Evolutionary conservation across 2,888 invertebrate species (phyloP), one percentile per base, ranked within the genome.

Genomic region (Sipha maydis): DNA sequence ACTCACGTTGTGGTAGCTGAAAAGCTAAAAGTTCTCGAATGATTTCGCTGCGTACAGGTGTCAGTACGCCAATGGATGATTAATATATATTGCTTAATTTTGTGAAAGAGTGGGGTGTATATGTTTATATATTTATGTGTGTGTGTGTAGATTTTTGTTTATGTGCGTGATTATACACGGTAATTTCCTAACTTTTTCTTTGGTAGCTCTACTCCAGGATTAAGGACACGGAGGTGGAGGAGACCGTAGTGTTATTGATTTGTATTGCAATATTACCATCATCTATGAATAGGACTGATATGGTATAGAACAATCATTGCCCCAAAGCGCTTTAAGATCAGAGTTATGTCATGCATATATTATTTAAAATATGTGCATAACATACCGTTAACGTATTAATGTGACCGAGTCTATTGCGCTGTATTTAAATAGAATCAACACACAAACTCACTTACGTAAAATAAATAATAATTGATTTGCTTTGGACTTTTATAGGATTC

Each of bases 201-300:
- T 11, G 69, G 69, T 11, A 11, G 69, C 11, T 7, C 11, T 11
- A 21, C 4, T 34, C 3, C 34, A n/a, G 28, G 69, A 9, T 1
- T 9, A 0, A 11, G 69, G 69, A n/a, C 11, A 69, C 28, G 28
- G 8, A 25, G 69, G 11, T 69, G 25, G 69, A 3, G 28, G 69
- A 28, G 69, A 69, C 69, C n/a, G 48, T 31, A 31, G 54, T 54
- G 54, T 54, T 78, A 78, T 78, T 78, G 78, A 78, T 78, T 78
- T 78, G 31, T 21, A 78, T 78, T 78, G 28, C 31, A 31, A 56
- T 78, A 78, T 31, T 31, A 28, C 48, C 61, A 17, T 61, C 54
- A 31, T 48, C 79, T n/a, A 34, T 25, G 31, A 31, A 34, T 54
- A 34, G 34, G 34, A n/a, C 73, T 56, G 38, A 56, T 34, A 56